Evolutionary conservation across 2,113 vertebrate genomes (phyloP).

Genomic region (Dolichallabes microphthalmus): DNA sequence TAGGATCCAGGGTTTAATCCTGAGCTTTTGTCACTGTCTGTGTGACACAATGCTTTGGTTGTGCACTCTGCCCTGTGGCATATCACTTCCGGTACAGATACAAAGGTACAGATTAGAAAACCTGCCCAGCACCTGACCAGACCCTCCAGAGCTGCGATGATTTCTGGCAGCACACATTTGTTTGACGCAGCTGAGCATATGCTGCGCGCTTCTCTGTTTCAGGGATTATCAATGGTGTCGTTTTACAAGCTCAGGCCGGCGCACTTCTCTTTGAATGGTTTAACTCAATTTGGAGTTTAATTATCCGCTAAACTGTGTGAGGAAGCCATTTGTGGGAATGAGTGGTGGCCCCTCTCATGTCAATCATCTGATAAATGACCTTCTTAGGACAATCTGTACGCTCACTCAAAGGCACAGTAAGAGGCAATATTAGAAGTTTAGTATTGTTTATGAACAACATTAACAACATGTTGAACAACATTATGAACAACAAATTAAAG

Average conservation of each 20-base stretch:
- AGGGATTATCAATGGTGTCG: conserved; percentile 63
- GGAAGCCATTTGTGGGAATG: conserved; percentile 68
- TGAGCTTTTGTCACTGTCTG: not conserved
- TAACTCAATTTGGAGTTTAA: conserved; percentile 74
- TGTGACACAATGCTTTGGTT: not conserved
- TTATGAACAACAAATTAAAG: conserved; percentile 1
- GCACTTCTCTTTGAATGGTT: conserved; percentile 67
- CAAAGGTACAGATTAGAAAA: conserved; percentile 5
- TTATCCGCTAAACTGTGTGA: conserved; percentile 77
- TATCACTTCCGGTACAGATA: not conserved
- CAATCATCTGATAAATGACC: conserved; percentile 62
- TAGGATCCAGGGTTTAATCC: not conserved
- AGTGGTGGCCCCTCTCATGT: conserved; percentile 55
- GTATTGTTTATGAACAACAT: not conserved
- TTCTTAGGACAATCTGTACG: not conserved
- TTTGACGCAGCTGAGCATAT: conserved; percentile 64
- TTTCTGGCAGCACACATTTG: conserved; percentile 40
- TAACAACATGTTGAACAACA: not conserved
- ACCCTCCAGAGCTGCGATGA: not conserved
- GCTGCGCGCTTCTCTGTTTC: conserved; percentile 64
- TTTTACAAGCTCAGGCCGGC: conserved; percentile 67
- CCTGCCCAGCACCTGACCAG: conserved; percentile 8
- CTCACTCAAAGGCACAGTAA: not conserved
- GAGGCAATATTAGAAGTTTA: not conserved
- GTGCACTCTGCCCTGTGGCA: not conserved